phyloP scores from a whole-genome alignment of 2,113 vertebrate genomes.

The Oreochromis aureus region DNA sequence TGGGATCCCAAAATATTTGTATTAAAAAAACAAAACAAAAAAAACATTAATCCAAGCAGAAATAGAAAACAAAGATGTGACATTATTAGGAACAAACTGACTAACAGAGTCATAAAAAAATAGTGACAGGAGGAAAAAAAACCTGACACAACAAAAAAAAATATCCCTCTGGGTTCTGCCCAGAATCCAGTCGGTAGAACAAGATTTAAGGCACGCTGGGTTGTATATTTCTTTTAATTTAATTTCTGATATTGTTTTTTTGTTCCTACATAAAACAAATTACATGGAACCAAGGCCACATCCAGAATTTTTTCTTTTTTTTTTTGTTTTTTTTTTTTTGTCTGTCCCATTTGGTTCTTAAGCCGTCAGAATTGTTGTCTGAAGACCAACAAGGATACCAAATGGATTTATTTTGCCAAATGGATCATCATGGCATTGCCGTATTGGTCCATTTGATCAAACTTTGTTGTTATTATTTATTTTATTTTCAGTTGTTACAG shows the following conservation, averaged over 20 bases:
- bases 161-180: not conserved
- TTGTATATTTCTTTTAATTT: not conserved
- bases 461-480: too few relatives aligned
- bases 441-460: too few relatives aligned
- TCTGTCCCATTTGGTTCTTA: too few relatives aligned
- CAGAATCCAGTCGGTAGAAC: not conserved
- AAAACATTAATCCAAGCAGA: not conserved
- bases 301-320: not conserved
- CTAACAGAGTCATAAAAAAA: not conserved
- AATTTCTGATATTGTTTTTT: not conserved
- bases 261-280: not conserved
- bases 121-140: not conserved
- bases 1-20: not conserved
- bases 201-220: not conserved
- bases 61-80: not conserved
- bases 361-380: too few relatives aligned
- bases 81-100: not conserved
- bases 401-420: too few relatives aligned
- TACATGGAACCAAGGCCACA: not conserved
- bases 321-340: too few relatives aligned
- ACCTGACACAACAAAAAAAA: not conserved
- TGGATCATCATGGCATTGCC: too few relatives aligned
- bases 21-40: accelerated
- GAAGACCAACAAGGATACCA: too few relatives aligned
- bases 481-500: too few relatives aligned